A percentile compares a stretch with the other conserved stretches of the same genome.
These are phyloP conservation scores for Napeogenes inachia DNA, from an alignment of 2,888 invertebrate genomes.

Conservation along the genomic window DNA sequence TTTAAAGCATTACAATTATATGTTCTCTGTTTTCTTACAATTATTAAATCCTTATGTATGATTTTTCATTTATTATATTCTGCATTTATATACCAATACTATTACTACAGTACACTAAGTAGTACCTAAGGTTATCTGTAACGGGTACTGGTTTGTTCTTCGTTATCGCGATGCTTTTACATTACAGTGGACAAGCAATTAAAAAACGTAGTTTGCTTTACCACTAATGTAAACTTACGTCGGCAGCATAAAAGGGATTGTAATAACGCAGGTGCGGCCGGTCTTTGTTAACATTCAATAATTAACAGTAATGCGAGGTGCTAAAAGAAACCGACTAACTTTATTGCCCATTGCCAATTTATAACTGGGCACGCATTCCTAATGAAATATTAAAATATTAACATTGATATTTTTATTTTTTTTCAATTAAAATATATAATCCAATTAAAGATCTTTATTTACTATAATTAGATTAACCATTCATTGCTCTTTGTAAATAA, in stretches of 20 bases:
- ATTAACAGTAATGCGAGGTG: slow-evolving; percentile 54
- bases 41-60: too few species aligned
- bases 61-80: too few species aligned
- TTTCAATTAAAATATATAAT: not conserved
- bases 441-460: not conserved
- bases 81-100: too few species aligned
- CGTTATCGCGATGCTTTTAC: slow-evolving; percentile 8
- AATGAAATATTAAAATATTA: slow-evolving; percentile 27
- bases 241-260: slow-evolving; percentile 51
- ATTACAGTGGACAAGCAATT: slow-evolving; percentile 31
- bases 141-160: slow-evolving; percentile 1
- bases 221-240: slow-evolving; percentile 33
- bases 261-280: slow-evolving; percentile 53
- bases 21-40: too few species aligned
- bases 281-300: slow-evolving; percentile 61
- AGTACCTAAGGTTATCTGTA: not conserved
- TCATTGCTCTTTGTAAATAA: too few species aligned
- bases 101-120: too few species aligned
- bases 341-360: slow-evolving; percentile 58
- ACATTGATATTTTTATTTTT: too few species aligned
- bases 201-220: slow-evolving; percentile 31
- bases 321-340: slow-evolving; percentile 59
- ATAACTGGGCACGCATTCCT: slow-evolving; percentile 37
- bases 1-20: not conserved
- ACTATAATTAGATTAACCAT: not conserved